Evolutionary conservation across 2,888 invertebrate genomes (phyloP), one percentile per base, ranked within the genome.

Genomic region (Eulithis testata): DNA sequence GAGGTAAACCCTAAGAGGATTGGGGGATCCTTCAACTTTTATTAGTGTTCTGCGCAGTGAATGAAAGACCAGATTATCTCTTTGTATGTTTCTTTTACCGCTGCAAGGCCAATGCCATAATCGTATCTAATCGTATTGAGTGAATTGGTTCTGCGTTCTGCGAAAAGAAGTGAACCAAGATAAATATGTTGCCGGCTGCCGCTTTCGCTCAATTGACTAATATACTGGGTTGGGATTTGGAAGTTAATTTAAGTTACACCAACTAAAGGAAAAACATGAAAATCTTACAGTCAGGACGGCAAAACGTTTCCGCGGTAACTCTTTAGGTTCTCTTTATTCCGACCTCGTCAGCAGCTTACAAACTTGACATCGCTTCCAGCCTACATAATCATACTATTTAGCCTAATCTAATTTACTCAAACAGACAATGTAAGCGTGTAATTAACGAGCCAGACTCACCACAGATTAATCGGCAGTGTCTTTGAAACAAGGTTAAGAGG

Each of bases 1-100:
- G 71, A 73, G 72, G 71, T 73, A 69, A 69, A 67, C 71, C 72
- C 68, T 72, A 68, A 75, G 72, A 73, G 72, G 75, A 74, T 75
- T 71, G 67, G 66, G 59, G 62, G 65, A 31, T 73, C 69, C 73
- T 73, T 75, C 73, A 73, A 72, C 69, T 69, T 75, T 75, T 75
- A 75, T 75, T 75, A 73, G 75, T 67, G 71, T 68, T 70, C 69
- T 67, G 69, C 69, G 68, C 56, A 65, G 49, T 62, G 70, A 73
- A 73, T 70, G 69, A 70, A 72, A 63, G 69, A 62, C 57, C 59
- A 65, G 65, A 68, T 73, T 69, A 70, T 69, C 59, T 71, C 68
- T 68, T 68, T 70, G 66, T 64, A 56, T 63, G 61, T 50, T 50
- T 54, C 59, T 66, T 45, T 55, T 65, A 40, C 52, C 21, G 31